phyloP scores from a whole-genome alignment of 2,797 vertebrate genomes.

The Mormyrus proboscirostris region DNA sequence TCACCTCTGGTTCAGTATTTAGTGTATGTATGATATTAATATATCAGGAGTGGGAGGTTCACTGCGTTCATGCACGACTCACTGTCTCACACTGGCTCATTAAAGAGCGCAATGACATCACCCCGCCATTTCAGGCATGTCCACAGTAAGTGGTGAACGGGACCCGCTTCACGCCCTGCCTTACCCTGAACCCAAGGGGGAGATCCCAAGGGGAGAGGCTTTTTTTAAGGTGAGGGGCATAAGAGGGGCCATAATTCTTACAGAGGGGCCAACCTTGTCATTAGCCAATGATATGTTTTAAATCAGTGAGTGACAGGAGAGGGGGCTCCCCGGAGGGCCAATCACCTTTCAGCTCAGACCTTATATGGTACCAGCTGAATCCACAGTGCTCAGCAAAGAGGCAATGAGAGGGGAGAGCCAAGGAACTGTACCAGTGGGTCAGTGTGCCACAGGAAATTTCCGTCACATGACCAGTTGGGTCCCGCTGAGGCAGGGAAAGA shows the following conservation, averaged over 20 bases:
- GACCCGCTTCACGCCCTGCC: neutral
- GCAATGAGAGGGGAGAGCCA: neutral
- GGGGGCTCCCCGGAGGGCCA: neutral
- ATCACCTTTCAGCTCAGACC: neutral
- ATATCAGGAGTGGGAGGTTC: neutral
- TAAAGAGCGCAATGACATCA: neutral
- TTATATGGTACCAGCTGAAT: neutral
- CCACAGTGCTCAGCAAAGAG: neutral
- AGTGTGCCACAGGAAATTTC: neutral
- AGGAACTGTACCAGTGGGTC: conserved; percentile 1
- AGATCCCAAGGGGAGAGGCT: neutral
- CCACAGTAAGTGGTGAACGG: neutral
- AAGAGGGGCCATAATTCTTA: neutral
- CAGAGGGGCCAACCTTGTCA: neutral
- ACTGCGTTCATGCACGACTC: neutral
- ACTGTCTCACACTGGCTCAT: neutral
- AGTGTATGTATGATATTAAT: conserved; percentile 8
- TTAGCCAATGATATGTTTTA: neutral
- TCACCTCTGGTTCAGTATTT: neutral
- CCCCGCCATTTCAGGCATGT: neutral
- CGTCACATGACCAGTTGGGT: neutral
- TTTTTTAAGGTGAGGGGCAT: neutral
- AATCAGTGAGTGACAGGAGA: neutral
- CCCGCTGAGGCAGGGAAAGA: neutral
- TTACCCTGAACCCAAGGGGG: neutral